These are phyloP conservation scores for Dryomyza anilis DNA, from an alignment of 2,888 invertebrate species.

Conservation along the genomic window DNA sequence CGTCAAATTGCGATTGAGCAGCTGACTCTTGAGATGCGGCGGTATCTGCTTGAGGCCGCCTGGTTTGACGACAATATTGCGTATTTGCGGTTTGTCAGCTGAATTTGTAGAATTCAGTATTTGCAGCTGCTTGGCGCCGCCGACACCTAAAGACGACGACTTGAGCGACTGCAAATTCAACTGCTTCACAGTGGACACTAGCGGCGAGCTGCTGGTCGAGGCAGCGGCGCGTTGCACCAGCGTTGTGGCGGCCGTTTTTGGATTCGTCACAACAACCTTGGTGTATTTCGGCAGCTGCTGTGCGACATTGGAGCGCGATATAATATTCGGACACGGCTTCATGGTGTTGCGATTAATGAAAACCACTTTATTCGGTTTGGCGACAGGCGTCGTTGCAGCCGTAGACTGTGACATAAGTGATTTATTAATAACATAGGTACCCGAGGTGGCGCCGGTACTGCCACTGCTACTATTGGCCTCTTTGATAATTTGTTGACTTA, in stretches of 20 bases:
- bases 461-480: conserved; percentile 39
- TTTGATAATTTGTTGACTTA: conserved; percentile 54
- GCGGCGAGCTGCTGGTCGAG: conserved; percentile 27
- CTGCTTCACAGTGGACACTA: conserved; percentile 44
- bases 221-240: conserved; percentile 37
- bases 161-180: conserved; percentile 43
- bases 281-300: conserved; percentile 48
- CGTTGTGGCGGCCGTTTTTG: conserved; percentile 43
- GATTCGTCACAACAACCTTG: conserved; percentile 51
- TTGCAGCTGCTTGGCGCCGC: conserved; percentile 42
- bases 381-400: conserved; percentile 30
- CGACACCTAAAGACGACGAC: conserved; percentile 40
- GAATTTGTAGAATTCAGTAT: conserved; percentile 34
- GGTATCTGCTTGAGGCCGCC: conserved; percentile 46
- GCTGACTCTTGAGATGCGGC: conserved; percentile 40
- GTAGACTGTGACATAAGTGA: conserved; percentile 37
- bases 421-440: conserved; percentile 49
- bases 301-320: conserved; percentile 46
- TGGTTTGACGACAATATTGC: conserved; percentile 47
- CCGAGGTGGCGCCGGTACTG: conserved; percentile 28
- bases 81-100: conserved; percentile 40
- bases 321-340: conserved; percentile 53
- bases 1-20: conserved; percentile 50
- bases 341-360: conserved; percentile 58
- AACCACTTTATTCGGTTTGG: conserved; percentile 54